Evolutionary conservation across 2,888 invertebrate genomes (phyloP).

Genomic region (Nymphalis polychloros): DNA sequence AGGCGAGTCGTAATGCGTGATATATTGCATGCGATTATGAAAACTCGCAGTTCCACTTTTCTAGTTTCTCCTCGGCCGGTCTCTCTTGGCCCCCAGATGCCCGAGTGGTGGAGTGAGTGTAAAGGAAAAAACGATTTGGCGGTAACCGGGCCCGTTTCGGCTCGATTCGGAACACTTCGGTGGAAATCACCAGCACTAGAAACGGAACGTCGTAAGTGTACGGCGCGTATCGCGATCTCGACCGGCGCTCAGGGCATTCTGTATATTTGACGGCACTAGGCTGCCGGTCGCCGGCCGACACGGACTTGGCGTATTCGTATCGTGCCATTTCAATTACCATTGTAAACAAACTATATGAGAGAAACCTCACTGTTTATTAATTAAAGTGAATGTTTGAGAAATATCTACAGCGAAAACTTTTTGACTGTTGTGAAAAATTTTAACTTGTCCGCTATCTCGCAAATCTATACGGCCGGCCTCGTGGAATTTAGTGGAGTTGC

Average conservation of each 20-base stretch:
- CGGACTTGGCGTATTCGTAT: conserved; percentile 33
- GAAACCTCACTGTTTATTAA: conserved; percentile 58
- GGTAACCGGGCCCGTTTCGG: conserved; percentile 56
- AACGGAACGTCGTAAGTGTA: conserved; percentile 41
- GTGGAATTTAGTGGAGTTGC: conserved; percentile 62
- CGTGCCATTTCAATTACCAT: conserved; percentile 43
- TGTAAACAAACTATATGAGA: conserved; percentile 70
- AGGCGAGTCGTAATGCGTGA: conserved; percentile 24
- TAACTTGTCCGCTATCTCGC: conserved; percentile 5
- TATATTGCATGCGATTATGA: conserved; percentile 37
- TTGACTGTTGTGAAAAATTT: conserved; percentile 17
- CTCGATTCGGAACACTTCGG: conserved; percentile 54
- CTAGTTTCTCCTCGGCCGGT: conserved; percentile 36
- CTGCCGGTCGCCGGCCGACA: conserved; percentile 48
- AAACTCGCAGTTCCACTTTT: conserved; percentile 35
- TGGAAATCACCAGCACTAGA: conserved; percentile 38
- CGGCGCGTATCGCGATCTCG: conserved; percentile 56
- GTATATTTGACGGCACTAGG: conserved; percentile 33
- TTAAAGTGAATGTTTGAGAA: conserved; percentile 51
- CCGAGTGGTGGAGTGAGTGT: conserved; percentile 50
- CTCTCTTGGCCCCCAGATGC: conserved; percentile 28
- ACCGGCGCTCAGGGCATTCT: conserved; percentile 37
- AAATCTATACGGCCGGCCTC: conserved; percentile 65
- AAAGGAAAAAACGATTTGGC: conserved; percentile 57
- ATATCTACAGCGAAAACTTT: conserved; percentile 17